Percentiles rank a stretch among this genome's conserved stretches.
Evolutionary conservation across 2,888 invertebrate genomes (phyloP).

Genomic region (Ommatoiulus sabulosus): DNA sequence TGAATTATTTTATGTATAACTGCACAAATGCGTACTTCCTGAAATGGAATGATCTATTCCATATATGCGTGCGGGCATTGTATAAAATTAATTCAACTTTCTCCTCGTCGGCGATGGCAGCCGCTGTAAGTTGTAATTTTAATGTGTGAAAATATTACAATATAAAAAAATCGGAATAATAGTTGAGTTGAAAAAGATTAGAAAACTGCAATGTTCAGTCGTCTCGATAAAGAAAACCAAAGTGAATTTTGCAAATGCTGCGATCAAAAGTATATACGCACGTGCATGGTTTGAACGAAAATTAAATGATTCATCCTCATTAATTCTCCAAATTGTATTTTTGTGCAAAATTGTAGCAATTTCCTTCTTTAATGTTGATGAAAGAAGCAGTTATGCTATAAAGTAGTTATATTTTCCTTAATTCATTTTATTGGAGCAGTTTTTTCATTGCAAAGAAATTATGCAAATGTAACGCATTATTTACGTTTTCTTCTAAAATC

Average conservation of each 20-base stretch:
- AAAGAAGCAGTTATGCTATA: neutral
- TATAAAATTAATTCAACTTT: neutral
- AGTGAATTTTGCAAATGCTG: neutral
- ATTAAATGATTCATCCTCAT: neutral
- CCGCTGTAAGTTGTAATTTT: neutral
- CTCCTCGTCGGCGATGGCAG: neutral
- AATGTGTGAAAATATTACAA: neutral
- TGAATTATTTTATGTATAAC: constrained; percentile 2
- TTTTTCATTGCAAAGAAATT: neutral
- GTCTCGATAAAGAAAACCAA: neutral
- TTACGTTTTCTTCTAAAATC: neutral
- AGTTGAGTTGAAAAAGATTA: neutral
- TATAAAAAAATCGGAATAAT: neutral
- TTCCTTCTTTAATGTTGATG: neutral
- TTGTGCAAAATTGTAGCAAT: neutral
- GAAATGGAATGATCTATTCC: constrained; percentile 1
- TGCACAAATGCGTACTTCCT: neutral
- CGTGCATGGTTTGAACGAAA: neutral
- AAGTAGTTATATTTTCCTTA: neutral
- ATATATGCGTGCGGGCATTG: neutral
- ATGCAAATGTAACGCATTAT: neutral
- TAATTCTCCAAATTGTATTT: neutral
- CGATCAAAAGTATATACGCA: neutral
- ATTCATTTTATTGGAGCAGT: neutral
- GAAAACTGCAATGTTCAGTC: neutral